Evolutionary conservation across 2,888 invertebrate species (phyloP), one percentile per base, ranked within the genome.

Genomic region (Clostera curtula): DNA sequence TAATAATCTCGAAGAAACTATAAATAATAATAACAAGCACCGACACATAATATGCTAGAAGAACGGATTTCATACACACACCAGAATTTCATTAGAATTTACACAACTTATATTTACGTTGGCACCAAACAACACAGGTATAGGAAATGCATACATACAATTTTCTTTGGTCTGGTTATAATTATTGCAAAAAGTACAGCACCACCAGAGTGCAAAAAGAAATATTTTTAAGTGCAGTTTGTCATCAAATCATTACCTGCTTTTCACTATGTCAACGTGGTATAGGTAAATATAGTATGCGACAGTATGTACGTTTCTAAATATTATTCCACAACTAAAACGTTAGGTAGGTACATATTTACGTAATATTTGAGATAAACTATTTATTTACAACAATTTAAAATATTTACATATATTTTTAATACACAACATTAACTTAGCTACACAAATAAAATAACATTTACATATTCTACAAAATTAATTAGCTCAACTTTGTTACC

Each of bases 361-460:
- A 59, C 53, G 50, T 63, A 58, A 64, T 61, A 57, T 59, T 65
- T 61, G 59, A 67, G 56, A 74, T 80, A 75, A 58, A 76, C 75
- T 75, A 75, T 79, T 62, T 76, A 80, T 77, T 76, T 79, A 80
- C 79, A 79, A 75, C 70, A 76, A 77, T 72, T 70, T 66, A 65
- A 67, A 60, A 18, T 31, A 19, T 17, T 73, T 79, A 77, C 77
- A 69, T 64, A 74, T 57, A 70, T 68, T 66, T 65, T 65, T 56
- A 62, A 64, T 69, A 67, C 62, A 71, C 66, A 73, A 74, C 63
- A 68, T 69, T 56, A 66, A 66, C 56, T 63, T 66, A 66, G 57
- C 59, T 63, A 66, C 59, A 67, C 70, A 62, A 46, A 46, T 35
- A 34, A 46, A 53, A 48, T 36, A 43, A 42, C 42, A 50, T 37